Evolutionary conservation across 2,113 vertebrate species (phyloP), one percentile per base, ranked within the genome.

Genomic region (Myrmophylax atrothorax): DNA sequence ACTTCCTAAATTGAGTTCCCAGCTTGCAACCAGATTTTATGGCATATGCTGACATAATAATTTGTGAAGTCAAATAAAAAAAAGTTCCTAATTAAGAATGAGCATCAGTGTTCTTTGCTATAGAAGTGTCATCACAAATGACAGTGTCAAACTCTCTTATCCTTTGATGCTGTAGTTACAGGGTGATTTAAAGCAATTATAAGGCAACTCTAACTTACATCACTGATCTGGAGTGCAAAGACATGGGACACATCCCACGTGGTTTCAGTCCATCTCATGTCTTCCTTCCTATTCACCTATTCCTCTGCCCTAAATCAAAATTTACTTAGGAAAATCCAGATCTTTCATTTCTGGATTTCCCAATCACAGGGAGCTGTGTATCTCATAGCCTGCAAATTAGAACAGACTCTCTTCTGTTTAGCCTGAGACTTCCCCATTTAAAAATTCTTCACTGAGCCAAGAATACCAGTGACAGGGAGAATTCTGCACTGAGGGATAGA

Each of bases 341-440:
- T 93, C 35, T 56, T 92, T 83, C 16, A 0, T 86, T 91, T 93
- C 68, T 93, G 64, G 35, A 67, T 90, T 67, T 90, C 64, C 24
- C 38, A 67, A 26, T 86, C 49, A 49, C 19, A 75, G 56, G 29
- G 37, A 90, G 31, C 40, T 92, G 44, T 90, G 83, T 90, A 64
- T 81, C 84, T 94, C 60, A 93, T 37, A 91, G 76, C 44, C 56
- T 90, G 68, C 53, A 87, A 52, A 46, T 86, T 94, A 90, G 88
- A 84, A 96, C 93, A 97, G 88, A 29, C 82, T 66, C 47, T 60
- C 94, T 90, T 96, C 94, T 97, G 93, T 96, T 95, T 87, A 89
- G 83, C 68, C 73, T 81, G 49, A 95, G 87, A 87, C 82, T 87
- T 96, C 75, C 40, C 56, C 80, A 66, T 86, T 94, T 84, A 73